Base-by-base conservation (phyloP, 2,888 invertebrate genomes). In the Gymnosoma rotundatum region DNA sequence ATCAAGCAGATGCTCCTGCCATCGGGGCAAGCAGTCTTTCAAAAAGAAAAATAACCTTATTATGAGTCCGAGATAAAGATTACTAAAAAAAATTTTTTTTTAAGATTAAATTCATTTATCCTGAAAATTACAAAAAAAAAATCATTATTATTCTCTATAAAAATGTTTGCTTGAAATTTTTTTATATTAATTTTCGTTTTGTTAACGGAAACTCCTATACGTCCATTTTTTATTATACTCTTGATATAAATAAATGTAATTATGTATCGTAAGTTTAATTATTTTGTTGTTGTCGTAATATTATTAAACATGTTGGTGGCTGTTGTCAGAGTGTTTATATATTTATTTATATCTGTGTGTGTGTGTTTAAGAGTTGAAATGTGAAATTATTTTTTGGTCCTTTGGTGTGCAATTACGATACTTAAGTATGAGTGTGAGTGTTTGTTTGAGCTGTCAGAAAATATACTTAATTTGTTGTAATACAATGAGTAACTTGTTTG, bases 381-480 rank as follows among this genome's bases (percentile, higher is more conserved):
- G 32, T 75, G 20, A 38, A 61, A 66, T 58, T n/a, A 58, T 66
- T 56, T 32, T n/a, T 67, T 50, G 60, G 54, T 78, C 32, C 18
- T 76, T 69, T 76, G 60, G 58, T 16, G 18, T 52, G 67, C 54
- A 78, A 78, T 78, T 69, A 32, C 42, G 52, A 20, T 38, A 60
- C 60, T 25, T 25, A 38, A 60, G 60, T 42, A 67, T 48, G 18
- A 5, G 6, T 36, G 2, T 45, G 64, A 50, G 21, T 56, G n/a
- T 38, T 20, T 56, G n/a, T 38, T 20, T 67, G 60, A 76, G 42
- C 42, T 69, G 69, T 32, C 61, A 63, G 32, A 48, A 54, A 76
- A 78, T 78, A 70, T 54, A 54, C 69, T 78, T 78, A 78, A 78
- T 78, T 72, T 73, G 64, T 58, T 79, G 78, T 79, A 72, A 58